Conservation (phyloP, 2,888 invertebrate species). For the Notodonta dromedarius region DNA sequence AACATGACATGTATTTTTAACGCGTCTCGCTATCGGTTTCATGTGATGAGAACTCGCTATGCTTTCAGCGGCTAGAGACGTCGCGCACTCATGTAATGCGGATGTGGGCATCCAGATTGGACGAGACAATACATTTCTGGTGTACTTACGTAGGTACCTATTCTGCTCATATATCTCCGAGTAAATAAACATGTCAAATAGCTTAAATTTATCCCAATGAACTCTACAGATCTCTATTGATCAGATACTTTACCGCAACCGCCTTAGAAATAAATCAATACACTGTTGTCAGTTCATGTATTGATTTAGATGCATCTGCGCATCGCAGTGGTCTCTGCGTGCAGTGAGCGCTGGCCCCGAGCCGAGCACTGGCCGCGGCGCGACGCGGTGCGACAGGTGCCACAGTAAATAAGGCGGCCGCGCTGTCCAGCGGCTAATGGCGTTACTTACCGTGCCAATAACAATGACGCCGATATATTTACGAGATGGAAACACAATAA, state of each 20-base stretch:
- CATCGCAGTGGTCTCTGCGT: too few relatives aligned
- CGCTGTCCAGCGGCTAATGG: not conserved
- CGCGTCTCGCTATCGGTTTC: too few relatives aligned
- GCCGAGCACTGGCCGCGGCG: not conserved
- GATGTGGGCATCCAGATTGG: too few relatives aligned
- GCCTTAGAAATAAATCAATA: too few relatives aligned
- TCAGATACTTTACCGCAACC: too few relatives aligned
- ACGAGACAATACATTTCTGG: too few relatives aligned
- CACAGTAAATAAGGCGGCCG: slow-evolving; percentile 3
- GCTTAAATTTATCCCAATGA: not conserved
- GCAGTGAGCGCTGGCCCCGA: not conserved
- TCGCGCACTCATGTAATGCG: too few relatives aligned
- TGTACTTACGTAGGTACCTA: too few relatives aligned
- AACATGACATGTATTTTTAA: not conserved
- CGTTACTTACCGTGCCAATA: not conserved
- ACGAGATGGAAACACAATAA: not conserved
- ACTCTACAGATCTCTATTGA: too few relatives aligned
- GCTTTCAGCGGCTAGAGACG: not conserved
- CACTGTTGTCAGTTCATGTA: not conserved
- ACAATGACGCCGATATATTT: not conserved
- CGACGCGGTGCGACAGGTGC: slow-evolving; percentile 18
- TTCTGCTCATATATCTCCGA: not conserved
- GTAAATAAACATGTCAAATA: not conserved
- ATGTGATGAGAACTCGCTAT: not conserved
- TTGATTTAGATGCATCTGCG: too few relatives aligned